Conservation (phyloP, 2,113 vertebrate genomes). For the Scolopax mira region DNA sequence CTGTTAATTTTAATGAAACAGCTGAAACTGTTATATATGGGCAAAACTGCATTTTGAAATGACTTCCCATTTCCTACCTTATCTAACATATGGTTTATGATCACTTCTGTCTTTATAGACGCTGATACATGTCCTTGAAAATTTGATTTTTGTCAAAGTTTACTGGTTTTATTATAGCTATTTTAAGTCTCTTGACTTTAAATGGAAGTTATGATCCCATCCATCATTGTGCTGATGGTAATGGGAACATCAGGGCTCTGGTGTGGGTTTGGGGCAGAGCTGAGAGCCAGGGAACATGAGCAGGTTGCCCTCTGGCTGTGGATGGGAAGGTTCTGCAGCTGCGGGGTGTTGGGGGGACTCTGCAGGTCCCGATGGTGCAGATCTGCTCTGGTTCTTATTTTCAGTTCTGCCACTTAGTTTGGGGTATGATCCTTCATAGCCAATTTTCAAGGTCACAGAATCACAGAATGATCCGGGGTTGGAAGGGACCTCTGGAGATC, state of each 20-base stretch:
- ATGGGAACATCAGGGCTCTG: neutral
- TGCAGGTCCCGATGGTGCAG: neutral
- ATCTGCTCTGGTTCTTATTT: neutral
- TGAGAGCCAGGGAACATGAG: too few species aligned
- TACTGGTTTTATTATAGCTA: constrained; percentile 30
- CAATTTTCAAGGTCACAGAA: neutral
- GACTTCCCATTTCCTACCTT: neutral
- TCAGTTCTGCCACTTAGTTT: neutral
- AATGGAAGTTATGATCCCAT: constrained; percentile 27
- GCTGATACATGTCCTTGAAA: neutral
- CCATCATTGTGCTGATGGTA: neutral
- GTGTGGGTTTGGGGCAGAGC: neutral
- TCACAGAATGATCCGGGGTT: too few species aligned
- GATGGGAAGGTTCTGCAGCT: neutral
- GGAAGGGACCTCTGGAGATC: too few species aligned
- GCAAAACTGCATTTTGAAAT: neutral
- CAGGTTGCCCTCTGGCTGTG: neutral
- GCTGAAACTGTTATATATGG: neutral
- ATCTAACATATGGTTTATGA: neutral
- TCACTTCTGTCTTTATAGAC: neutral
- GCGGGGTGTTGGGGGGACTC: accelerated
- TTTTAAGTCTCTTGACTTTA: constrained; percentile 22
- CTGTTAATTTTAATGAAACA: neutral
- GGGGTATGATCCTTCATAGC: neutral
- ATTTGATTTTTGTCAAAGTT: constrained; percentile 13